phyloP scores from a whole-genome alignment of 2,888 invertebrate species.

The Zaprionus bogoriensis region DNA sequence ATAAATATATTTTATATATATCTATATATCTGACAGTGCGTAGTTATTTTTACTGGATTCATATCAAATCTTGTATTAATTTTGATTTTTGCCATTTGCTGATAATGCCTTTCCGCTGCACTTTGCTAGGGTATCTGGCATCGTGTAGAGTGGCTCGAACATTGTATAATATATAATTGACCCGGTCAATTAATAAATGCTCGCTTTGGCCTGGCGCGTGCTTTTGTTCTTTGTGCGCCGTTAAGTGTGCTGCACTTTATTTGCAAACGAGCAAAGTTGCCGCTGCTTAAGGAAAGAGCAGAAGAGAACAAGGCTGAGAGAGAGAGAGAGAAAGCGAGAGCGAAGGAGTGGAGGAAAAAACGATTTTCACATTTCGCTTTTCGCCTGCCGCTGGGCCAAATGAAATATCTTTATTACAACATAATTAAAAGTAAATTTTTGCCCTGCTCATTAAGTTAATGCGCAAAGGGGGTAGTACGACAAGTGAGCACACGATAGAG shows the following conservation, averaged over 20 bases:
- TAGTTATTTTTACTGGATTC: too few relatives aligned
- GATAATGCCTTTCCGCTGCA: neutral
- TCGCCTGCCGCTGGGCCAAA: slow-evolving; percentile 16
- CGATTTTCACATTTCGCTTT: slow-evolving; percentile 29
- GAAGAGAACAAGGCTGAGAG: slow-evolving; percentile 3
- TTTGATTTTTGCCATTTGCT: neutral
- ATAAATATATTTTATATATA: too few relatives aligned
- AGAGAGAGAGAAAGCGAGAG: neutral
- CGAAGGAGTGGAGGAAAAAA: neutral
- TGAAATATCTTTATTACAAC: slow-evolving; percentile 54
- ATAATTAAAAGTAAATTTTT: slow-evolving; percentile 63
- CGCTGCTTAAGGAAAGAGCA: neutral
- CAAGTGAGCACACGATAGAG: too few relatives aligned
- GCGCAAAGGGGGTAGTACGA: slow-evolving; percentile 36
- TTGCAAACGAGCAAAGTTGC: slow-evolving; percentile 50
- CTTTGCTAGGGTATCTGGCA: neutral
- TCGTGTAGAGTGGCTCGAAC: neutral
- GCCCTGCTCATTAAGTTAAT: slow-evolving; percentile 60
- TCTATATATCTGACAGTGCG: neutral
- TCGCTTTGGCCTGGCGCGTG: slow-evolving; percentile 42
- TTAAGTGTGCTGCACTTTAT: slow-evolving; percentile 61
- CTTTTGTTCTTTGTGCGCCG: slow-evolving; percentile 46
- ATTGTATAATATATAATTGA: too few relatives aligned
- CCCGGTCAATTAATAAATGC: slow-evolving; percentile 68
- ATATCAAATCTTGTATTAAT: too few relatives aligned